phyloP scores from a whole-genome alignment of 1,140 invertebrate species.

The Camponotus floridanus region DNA sequence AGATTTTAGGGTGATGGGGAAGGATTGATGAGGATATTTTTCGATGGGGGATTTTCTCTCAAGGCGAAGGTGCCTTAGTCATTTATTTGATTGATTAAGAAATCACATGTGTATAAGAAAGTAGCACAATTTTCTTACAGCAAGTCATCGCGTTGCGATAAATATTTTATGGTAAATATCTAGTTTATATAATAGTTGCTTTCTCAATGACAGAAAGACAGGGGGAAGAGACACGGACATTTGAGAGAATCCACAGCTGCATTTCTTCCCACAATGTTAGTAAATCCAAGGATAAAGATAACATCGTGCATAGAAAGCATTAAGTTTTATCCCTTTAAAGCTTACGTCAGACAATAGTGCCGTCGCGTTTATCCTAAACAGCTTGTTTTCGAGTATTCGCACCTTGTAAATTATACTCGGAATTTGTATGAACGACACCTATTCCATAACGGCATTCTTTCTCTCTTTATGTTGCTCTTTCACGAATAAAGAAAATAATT shows the following conservation, averaged over 20 bases:
- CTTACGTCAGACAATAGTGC: constrained; percentile 3
- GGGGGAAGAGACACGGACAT: neutral
- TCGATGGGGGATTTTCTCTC: neutral
- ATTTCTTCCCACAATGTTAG: constrained; percentile 34
- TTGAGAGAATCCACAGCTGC: constrained; percentile 28
- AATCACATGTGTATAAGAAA: neutral
- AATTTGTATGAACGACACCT: neutral
- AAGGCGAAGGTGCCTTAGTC: neutral
- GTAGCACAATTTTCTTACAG: neutral
- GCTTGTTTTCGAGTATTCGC: neutral
- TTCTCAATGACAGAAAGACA: neutral
- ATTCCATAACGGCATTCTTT: neutral
- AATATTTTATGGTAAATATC: constrained; percentile 19
- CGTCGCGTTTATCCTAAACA: constrained; percentile 42
- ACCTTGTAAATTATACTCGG: constrained; percentile 31
- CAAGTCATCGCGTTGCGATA: neutral
- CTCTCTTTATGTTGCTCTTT: too few relatives aligned
- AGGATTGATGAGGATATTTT: constrained; percentile 28
- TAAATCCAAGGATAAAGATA: constrained; percentile 67
- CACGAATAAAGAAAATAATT: too few relatives aligned
- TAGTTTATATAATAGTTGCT: neutral
- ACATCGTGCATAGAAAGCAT: constrained; percentile 55
- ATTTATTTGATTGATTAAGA: constrained; percentile 38
- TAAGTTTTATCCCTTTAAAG: constrained; percentile 61
- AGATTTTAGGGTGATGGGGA: neutral